phyloP scores from a whole-genome alignment of 2,888 invertebrate genomes.

The Athalia cordata region DNA sequence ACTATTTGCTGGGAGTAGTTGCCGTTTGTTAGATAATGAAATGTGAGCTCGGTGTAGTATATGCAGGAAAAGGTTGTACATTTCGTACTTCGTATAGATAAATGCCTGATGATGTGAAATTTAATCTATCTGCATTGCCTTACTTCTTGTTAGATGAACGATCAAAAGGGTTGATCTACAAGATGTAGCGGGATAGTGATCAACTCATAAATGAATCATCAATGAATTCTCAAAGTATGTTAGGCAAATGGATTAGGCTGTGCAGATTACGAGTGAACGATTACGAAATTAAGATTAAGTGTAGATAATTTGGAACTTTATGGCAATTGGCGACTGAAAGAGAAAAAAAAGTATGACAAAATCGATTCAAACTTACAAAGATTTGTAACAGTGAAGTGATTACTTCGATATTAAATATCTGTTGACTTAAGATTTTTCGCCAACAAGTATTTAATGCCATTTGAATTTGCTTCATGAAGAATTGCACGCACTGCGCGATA shows the following conservation, averaged over 20 bases:
- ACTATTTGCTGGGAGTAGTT: no score
- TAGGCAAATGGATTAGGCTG: conserved; percentile 56
- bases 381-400: not conserved
- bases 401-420: not conserved
- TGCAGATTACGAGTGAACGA: conserved; percentile 54
- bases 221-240: conserved; percentile 42
- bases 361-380: not conserved
- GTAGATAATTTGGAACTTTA: conserved; percentile 50
- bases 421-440: not conserved
- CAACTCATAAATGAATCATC: conserved; percentile 41
- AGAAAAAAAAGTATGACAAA: not conserved
- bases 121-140: conserved; percentile 16
- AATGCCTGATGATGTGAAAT: conserved; percentile 11
- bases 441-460: conserved; percentile 12
- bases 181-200: conserved; percentile 39
- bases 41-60: not conserved
- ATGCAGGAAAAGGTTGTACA: not conserved
- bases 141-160: conserved; percentile 36
- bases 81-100: conserved; percentile 5
- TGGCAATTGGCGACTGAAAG: conserved; percentile 41
- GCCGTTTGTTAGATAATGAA: no score
- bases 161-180: conserved; percentile 23
- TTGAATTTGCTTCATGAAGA: conserved; percentile 6
- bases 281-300: conserved; percentile 52
- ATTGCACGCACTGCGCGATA: conserved; percentile 6